Base-by-base conservation (phyloP, 2,113 vertebrate genomes). In the Dasyprocta punctata region DNA sequence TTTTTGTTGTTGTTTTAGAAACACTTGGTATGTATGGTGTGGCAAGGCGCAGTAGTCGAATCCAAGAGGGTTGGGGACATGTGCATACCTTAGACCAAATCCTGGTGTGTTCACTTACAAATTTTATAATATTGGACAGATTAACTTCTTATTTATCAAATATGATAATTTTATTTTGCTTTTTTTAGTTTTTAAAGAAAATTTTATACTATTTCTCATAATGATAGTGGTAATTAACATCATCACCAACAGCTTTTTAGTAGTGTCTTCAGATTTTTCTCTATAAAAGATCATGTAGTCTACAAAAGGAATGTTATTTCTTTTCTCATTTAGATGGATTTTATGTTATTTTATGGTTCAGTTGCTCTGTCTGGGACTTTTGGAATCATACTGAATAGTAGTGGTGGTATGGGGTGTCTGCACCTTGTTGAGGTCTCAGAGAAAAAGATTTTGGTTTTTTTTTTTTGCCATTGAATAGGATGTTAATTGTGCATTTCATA, bases 1-100 rank as follows among this genome's bases (percentile, higher is more conserved):
- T 26, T 84, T 94, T 96, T 78, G 12, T 22, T 83, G 5, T 26
- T 75, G n/a, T 67, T 93, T 91, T 80, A 54, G 75, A 84, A 94
- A 73, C 30, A 63, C 14, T 86, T 77, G 20, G 20, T 77, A 4
- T 16, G 26, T 30, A 47, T 3, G 38, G 77, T 26, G 69, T 5
- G 16, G 3, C 54, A 9, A 71, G 28, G 11, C 22, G 52, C 28
- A 38, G 61, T 36, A 20, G 28, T 63, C 71, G 24, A 94, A 41
- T 26, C 44, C 30, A 20, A 20, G 52, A n/a, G 22, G 5, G 77
- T 78, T 65, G 58, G 33, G 60, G 14, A 41, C 47, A 30, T 36
- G 8, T 7, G 61, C 9, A 69, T 44, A 56, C 33, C 28, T 91
- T 5, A 22, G 30, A 93, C 75, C 30, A 84, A 63, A 88, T 28